These are phyloP conservation scores for Atethmia centrago DNA, from an alignment of 2,888 invertebrate species.

Conservation along the genomic window DNA sequence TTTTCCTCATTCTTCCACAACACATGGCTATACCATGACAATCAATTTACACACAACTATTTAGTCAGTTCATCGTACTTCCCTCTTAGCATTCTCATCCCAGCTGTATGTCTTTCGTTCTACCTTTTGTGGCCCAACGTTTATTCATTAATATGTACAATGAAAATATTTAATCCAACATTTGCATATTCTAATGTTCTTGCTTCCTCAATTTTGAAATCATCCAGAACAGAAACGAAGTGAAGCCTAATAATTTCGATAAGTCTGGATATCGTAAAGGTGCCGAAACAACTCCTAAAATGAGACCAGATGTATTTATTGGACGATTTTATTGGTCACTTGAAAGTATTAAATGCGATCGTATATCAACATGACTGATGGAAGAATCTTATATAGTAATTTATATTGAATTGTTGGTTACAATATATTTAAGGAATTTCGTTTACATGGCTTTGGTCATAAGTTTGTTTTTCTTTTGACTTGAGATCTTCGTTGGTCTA, in stretches of 20 bases:
- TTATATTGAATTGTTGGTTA: conserved; percentile 59
- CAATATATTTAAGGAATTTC: conserved; percentile 20
- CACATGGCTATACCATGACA: too few relatives aligned
- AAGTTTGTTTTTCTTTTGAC: neutral
- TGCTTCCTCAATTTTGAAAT: conserved; percentile 15
- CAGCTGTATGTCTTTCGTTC: too few relatives aligned
- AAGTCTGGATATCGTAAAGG: conserved; percentile 76
- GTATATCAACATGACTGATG: conserved; percentile 80
- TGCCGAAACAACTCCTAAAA: conserved; percentile 79
- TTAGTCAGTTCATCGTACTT: too few relatives aligned
- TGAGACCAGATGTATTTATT: conserved; percentile 79
- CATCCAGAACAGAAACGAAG: neutral
- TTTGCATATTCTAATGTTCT: too few relatives aligned
- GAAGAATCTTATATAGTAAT: conserved; percentile 57
- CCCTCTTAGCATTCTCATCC: too few relatives aligned
- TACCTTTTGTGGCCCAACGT: too few relatives aligned
- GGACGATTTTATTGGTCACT: conserved; percentile 78
- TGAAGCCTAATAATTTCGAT: conserved; percentile 35
- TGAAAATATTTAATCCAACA: too few relatives aligned
- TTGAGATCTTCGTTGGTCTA: neutral
- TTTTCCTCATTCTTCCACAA: too few relatives aligned
- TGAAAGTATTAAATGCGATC: conserved; percentile 79
- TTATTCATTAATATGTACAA: too few relatives aligned
- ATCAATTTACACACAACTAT: too few relatives aligned
- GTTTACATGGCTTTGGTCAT: neutral